Conservation (phyloP, 2,797 vertebrate species). For the Kryptopterus vitreolus region DNA sequence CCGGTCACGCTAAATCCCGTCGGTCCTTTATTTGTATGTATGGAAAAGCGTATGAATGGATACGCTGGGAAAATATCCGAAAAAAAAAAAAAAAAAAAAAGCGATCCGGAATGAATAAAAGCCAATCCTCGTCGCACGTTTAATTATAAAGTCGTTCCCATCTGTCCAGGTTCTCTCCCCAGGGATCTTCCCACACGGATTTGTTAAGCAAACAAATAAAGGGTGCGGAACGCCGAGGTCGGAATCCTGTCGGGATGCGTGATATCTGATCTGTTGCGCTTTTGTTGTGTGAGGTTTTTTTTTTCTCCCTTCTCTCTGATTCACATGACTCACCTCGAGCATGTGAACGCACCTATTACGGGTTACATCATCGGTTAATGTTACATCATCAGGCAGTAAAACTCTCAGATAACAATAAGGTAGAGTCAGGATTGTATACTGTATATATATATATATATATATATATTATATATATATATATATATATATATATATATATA, state of each 20-base stretch:
- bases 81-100: too few relatives aligned
- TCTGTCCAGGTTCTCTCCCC: too few relatives aligned
- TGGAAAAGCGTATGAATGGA: background rate
- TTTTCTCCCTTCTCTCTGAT: background rate
- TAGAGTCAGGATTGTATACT: background rate
- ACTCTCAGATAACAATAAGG: background rate
- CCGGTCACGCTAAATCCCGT: background rate
- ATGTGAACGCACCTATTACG: background rate
- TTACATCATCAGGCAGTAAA: background rate
- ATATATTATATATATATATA: too few relatives aligned
- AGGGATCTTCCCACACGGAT: too few relatives aligned
- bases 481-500: too few relatives aligned
- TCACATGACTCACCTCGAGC: background rate
- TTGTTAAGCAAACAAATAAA: too few relatives aligned
- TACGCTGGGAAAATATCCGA: background rate
- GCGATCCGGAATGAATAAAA: too few relatives aligned
- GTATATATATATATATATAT: too few relatives aligned
- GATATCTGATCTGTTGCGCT: background rate
- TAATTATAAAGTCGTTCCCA: too few relatives aligned
- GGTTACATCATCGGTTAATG: background rate
- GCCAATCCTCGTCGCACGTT: too few relatives aligned
- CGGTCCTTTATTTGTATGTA: background rate
- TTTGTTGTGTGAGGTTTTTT: background rate
- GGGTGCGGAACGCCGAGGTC: too few relatives aligned
- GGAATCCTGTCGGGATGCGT: background rate